Evolutionary conservation across 2,113 vertebrate species (phyloP).

Genomic region (Chlorodrepanis virens): DNA sequence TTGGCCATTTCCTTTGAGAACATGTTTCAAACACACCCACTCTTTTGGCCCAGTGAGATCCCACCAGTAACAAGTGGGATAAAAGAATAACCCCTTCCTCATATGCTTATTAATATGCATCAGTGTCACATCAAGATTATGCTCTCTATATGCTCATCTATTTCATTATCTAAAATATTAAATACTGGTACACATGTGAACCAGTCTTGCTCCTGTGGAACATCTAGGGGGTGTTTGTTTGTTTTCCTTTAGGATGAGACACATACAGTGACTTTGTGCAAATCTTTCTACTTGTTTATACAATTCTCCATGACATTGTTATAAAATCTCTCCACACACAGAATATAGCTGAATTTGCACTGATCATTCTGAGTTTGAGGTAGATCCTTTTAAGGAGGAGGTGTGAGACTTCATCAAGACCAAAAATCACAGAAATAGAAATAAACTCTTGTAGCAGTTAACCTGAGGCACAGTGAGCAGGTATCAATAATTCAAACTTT

Average conservation of each 20-base stretch:
- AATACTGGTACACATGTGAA: neutral
- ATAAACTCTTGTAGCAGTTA: neutral
- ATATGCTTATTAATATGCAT: neutral
- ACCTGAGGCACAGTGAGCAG: neutral
- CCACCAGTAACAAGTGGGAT: neutral
- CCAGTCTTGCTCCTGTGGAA: neutral
- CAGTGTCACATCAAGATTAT: neutral
- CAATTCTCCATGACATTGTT: neutral
- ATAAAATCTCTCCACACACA: neutral
- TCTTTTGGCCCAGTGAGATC: neutral
- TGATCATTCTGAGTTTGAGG: neutral
- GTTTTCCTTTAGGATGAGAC: neutral
- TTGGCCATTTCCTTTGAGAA: neutral
- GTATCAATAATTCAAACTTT: neutral
- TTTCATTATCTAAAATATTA: neutral
- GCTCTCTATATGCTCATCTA: neutral
- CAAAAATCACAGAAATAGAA: neutral
- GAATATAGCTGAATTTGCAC: neutral
- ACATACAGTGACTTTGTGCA: neutral
- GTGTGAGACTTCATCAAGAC: neutral
- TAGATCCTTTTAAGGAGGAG: neutral
- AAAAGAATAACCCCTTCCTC: neutral
- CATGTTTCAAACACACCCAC: neutral
- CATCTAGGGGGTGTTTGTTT: neutral
- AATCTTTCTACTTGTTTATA: neutral